Evolutionary conservation across 2,888 invertebrate genomes (phyloP).

Genomic region (Limnephilus lunatus): DNA sequence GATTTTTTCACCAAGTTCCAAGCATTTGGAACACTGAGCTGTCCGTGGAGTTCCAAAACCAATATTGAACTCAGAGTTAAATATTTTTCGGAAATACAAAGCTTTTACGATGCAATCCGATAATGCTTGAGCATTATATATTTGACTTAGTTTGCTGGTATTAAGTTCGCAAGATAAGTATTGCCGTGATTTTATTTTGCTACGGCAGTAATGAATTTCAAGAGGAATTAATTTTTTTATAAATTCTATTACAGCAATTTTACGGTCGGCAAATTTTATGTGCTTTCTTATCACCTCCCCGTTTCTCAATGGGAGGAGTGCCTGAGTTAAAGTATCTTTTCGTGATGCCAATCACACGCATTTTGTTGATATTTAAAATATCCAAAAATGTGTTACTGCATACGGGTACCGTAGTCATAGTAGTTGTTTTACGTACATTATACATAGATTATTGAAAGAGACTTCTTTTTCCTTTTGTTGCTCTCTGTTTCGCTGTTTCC

Average conservation of each 20-base stretch:
- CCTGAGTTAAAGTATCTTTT: constrained; percentile 17
- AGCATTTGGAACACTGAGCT: constrained; percentile 67
- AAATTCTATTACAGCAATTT: constrained; percentile 23
- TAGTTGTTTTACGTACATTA: not conserved
- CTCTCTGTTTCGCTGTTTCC: not conserved
- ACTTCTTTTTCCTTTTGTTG: constrained; percentile 5
- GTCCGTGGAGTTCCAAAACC: no score
- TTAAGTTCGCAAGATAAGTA: not conserved
- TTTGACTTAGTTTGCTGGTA: no score
- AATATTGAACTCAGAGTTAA: constrained; percentile 67
- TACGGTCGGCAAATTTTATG: constrained; percentile 22
- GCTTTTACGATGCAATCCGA: constrained; percentile 45
- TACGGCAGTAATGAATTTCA: constrained; percentile 44
- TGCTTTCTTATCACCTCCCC: constrained; percentile 51
- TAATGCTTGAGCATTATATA: not conserved
- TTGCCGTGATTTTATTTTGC: not conserved
- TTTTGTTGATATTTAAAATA: constrained; percentile 13
- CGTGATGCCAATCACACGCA: constrained; percentile 7
- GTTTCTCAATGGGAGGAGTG: constrained; percentile 32
- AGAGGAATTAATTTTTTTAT: constrained; percentile 6
- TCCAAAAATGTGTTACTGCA: not conserved
- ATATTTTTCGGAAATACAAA: constrained; percentile 67
- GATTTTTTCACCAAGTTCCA: constrained; percentile 67
- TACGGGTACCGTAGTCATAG: not conserved
- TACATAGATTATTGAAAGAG: not conserved